A percentile compares a stretch with the other conserved stretches of the same genome.
These are phyloP conservation scores for Pemphigus obesinymphae DNA, from an alignment of 1,140 invertebrate species.

Conservation along the genomic window DNA sequence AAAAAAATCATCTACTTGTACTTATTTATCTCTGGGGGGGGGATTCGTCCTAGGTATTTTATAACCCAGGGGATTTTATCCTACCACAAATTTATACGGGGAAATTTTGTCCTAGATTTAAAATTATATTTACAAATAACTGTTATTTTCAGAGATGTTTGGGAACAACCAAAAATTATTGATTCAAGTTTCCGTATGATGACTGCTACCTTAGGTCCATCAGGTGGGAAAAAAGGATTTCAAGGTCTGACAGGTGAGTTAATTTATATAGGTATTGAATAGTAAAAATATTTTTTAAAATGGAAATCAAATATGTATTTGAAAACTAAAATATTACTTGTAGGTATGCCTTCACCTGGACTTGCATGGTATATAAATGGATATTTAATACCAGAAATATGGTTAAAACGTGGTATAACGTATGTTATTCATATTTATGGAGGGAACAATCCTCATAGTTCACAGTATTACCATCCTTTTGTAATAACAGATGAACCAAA, in stretches of 20 bases:
- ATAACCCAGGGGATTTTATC: no score
- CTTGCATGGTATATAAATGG: slow-evolving; percentile 84
- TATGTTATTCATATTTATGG: slow-evolving; percentile 74
- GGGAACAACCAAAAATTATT: slow-evolving; percentile 72
- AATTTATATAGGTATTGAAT: not conserved
- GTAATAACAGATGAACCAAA: slow-evolving; percentile 83
- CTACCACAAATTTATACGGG: no score
- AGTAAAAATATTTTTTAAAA: not conserved
- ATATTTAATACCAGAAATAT: slow-evolving; percentile 76
- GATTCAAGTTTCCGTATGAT: slow-evolving; percentile 73
- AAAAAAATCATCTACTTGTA: no score
- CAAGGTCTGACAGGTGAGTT: slow-evolving; percentile 65
- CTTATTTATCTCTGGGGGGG: no score
- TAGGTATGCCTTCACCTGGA: slow-evolving; percentile 58
- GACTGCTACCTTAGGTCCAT: slow-evolving; percentile 71
- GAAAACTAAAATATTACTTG: not conserved
- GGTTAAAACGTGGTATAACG: slow-evolving; percentile 74
- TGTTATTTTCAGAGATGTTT: slow-evolving; percentile 54
- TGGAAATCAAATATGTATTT: not conserved
- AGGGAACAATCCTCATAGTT: slow-evolving; percentile 84
- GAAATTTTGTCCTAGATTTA: no score
- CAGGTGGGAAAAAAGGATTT: slow-evolving; percentile 70
- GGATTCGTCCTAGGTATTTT: no score
- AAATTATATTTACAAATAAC: not conserved
- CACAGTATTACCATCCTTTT: slow-evolving; percentile 83